Base-by-base conservation (phyloP, 2,113 vertebrate genomes). In the Oryzias celebensis region DNA sequence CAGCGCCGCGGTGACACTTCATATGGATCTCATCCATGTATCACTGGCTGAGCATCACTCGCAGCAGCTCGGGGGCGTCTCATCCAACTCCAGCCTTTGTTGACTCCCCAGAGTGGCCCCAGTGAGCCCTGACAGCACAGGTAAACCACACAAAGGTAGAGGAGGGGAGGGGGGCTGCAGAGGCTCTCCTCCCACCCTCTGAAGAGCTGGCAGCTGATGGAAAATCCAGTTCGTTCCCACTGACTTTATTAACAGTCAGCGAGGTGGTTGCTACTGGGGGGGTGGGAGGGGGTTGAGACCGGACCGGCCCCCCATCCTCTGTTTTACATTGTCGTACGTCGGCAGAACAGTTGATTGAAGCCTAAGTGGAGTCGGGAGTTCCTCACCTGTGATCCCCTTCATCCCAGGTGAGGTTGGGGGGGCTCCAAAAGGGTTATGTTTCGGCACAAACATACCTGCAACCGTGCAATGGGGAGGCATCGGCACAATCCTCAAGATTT, bases 301-400 rank as follows among this genome's bases (percentile, higher is more conserved):
- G 62, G 54, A 65, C 43, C 15, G 57, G 66, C 65, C 28, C 65
- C 79, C 52, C 70, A 2, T 73, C 41, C 52, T 24, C 74, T 73
- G 80, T n/a, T 82, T 80, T 75, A 76, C 87, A 82, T 85, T 65
- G 58, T 61, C 59, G 84, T 82, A 73, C 60, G 58, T 77, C 63
- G 69, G 82, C 86, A 79, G 78, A 75, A 81, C 77, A 65, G 85
- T 78, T 80, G 81, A 87, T 85, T 83, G 79, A 85, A 85, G 79
- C 70, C 18, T 0, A 5, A 18, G 57, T 16, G 54, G 65, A 76
- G 77, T 71, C 17, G 72, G 82, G 81, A 87, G 84, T 81, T 68
- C 65, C 65, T 85, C 87, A 83, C 79, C 83, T 73, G 64, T 66
- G 49, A 50, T 45, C 62, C 81, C 81, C 86, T 85, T 86, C 82